These are phyloP conservation scores for Lepidothrix coronata DNA, from an alignment of 2,113 vertebrate genomes.

Conservation along the genomic window DNA sequence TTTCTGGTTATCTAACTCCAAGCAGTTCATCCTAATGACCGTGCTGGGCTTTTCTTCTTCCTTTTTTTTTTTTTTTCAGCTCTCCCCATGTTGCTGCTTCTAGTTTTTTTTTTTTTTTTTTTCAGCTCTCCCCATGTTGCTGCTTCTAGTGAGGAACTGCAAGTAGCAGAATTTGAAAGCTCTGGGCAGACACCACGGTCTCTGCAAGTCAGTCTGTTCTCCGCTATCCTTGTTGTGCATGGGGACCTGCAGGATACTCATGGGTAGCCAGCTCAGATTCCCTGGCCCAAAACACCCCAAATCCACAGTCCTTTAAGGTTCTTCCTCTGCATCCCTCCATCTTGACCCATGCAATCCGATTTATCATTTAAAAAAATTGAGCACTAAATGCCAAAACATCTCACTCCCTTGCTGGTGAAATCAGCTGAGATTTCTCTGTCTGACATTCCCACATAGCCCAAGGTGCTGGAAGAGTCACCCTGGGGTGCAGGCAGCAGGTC, in stretches of 20 bases:
- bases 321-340: background rate
- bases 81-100: background rate
- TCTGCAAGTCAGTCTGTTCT: background rate
- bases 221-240: background rate
- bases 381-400: background rate
- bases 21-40: background rate
- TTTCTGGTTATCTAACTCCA: background rate
- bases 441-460: accelerated
- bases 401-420: background rate
- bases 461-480: background rate
- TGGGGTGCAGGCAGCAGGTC: background rate
- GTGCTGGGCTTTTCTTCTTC: background rate
- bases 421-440: background rate
- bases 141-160: background rate
- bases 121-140: background rate
- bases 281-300: background rate
- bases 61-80: background rate
- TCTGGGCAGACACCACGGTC: background rate
- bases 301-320: background rate
- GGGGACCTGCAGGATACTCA: background rate
- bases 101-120: no score
- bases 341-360: background rate
- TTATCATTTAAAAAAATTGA: background rate
- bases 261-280: background rate
- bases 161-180: background rate